Percentiles rank a stretch among this genome's conserved stretches.
phyloP scores from a whole-genome alignment of 2,888 invertebrate genomes.

The Pherbina coryleti region DNA sequence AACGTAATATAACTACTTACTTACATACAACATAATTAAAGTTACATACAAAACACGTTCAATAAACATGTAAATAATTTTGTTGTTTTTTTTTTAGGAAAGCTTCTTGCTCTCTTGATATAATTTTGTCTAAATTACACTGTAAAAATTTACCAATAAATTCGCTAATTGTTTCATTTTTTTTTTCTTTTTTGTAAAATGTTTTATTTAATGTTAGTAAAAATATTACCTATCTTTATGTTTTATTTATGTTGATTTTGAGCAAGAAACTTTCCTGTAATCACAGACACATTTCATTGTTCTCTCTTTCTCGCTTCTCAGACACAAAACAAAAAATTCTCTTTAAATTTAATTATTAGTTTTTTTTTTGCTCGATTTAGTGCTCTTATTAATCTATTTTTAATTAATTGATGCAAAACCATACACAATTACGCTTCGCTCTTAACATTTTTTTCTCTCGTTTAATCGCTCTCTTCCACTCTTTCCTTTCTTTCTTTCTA shows the following conservation, averaged over 20 bases:
- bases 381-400: too few relatives aligned
- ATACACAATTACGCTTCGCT: not conserved
- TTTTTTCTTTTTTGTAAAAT: not conserved
- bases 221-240: constrained; percentile 6
- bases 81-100: constrained; percentile 34
- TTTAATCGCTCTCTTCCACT: not conserved
- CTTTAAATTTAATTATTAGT: not conserved
- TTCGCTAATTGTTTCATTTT: constrained; percentile 32
- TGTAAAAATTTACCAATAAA: constrained; percentile 28
- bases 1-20: constrained; percentile 21
- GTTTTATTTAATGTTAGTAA: constrained; percentile 28
- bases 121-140: constrained; percentile 23
- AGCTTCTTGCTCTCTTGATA: constrained; percentile 39
- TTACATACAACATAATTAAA: constrained; percentile 22
- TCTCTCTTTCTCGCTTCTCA: constrained; percentile 7
- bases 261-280: constrained; percentile 43
- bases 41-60: constrained; percentile 8
- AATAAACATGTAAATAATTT: constrained; percentile 17
- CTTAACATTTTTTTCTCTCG: not conserved
- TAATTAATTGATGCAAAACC: too few relatives aligned
- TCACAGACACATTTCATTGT: constrained; percentile 46
- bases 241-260: constrained; percentile 33
- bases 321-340: constrained; percentile 19
- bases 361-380: not conserved
- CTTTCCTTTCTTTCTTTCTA: not conserved